Evolutionary conservation across 2,888 invertebrate genomes (phyloP), one percentile per base, ranked within the genome.

Genomic region (Nomada ruficornis): DNA sequence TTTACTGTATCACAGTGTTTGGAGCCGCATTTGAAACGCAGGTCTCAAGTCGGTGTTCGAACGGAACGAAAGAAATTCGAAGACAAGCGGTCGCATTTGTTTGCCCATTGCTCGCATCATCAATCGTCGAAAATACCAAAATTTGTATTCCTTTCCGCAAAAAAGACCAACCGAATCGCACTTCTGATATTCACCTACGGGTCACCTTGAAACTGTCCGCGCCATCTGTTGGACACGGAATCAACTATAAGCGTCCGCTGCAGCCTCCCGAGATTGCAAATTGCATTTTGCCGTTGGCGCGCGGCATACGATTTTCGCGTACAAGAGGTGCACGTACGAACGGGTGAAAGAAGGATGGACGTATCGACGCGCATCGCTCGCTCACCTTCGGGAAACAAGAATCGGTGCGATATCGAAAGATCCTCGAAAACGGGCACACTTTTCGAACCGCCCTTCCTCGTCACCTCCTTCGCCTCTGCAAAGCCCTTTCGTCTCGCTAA

Each of bases 201-300:
- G 77, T 84, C 86, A 83, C 83, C 86, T 86, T 80, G 76, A 79
- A 80, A 88, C 87, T 77, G 50, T 67, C 70, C 72, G 83, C 88
- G 91, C 91, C 91, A 91, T 91, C 90, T 91, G 73, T 90, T 83
- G 88, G 85, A 47, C 60, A 78, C 72, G 64, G 70, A 67, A 54
- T 9, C 69, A 88, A 89, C 75, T 68, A 36, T 50, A 68, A 79
- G 80, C 75, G 84, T 81, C 82, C 86, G 81, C 85, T 72, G 77
- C 81, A 86, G 87, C 70, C 65, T 65, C 26, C 15, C 55, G 23
- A 62, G 65, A 52, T 47, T 59, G 75, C 65, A 84, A 68, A 71
- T n/a, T 64, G 44, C 52, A 10, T 73, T 47, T 62, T 36, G 62
- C 47, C 44, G 69, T 44, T 52, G 60, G 42, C 64, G 84, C 50